phyloP scores from a whole-genome alignment of 2,888 invertebrate genomes.

The Drosophila niveifrons region DNA sequence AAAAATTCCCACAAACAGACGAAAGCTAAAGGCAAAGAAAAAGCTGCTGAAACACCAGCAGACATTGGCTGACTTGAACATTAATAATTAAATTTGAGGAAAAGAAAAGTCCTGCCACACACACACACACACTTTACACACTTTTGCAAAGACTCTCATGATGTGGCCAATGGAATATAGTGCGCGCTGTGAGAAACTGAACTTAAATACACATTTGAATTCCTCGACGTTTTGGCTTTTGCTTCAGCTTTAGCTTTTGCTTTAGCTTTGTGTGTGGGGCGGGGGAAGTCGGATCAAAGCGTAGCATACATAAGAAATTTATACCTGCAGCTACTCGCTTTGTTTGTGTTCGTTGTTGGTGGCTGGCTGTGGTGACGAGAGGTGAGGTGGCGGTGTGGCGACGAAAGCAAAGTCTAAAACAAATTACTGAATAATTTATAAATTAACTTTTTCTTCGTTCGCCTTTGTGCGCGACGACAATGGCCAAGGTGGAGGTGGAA shows the following conservation, averaged over 20 bases:
- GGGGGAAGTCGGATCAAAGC: conserved; percentile 65
- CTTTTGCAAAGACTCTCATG: conserved; percentile 10
- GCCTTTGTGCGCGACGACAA: conserved; percentile 65
- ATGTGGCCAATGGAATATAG: conserved; percentile 59
- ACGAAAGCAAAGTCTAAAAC: conserved; percentile 78
- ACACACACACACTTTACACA: conserved; percentile 21
- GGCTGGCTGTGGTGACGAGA: conserved; percentile 17
- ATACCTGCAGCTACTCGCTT: conserved; percentile 55
- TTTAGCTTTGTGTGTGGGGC: conserved; percentile 6
- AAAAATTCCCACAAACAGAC: conserved; percentile 45
- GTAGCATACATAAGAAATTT: conserved; percentile 69
- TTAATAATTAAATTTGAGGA: conserved; percentile 77
- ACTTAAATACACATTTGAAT: conserved; percentile 77
- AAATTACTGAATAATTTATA: conserved; percentile 83
- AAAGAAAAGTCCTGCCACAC: conserved; percentile 58
- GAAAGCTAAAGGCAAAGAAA: conserved; percentile 36
- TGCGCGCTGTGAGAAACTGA: conserved; percentile 52
- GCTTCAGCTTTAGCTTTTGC: conserved; percentile 12
- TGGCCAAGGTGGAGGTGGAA: conserved; percentile 29
- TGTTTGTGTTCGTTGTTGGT: conserved; percentile 33
- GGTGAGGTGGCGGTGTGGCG: conserved; percentile 12
- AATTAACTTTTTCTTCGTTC: conserved; percentile 71
- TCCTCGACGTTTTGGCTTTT: conserved; percentile 29
- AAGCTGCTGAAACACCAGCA: conserved; percentile 47
- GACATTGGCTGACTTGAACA: conserved; percentile 65